Conservation (phyloP, 2,797 vertebrate species). For the Sylvilagus floridanus region DNA sequence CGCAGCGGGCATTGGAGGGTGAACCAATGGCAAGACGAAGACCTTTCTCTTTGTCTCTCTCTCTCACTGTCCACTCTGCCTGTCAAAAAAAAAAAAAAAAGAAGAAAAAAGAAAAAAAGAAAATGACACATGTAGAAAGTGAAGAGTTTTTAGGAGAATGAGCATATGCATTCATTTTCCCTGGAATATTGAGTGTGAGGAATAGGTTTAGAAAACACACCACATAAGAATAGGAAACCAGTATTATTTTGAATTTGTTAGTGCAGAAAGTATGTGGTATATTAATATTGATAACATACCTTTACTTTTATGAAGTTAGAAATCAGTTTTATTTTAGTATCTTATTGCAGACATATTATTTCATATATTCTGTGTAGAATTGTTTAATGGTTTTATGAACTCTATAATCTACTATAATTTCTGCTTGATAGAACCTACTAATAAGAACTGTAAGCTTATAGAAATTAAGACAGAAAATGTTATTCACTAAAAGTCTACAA, state of each 20-base stretch:
- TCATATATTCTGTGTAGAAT: background rate
- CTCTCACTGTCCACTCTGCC: no score
- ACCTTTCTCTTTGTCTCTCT: no score
- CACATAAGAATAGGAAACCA: background rate
- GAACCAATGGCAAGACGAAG: no score
- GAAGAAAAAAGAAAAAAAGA: background rate
- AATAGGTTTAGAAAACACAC: background rate
- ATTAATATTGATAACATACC: background rate
- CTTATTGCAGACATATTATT: background rate
- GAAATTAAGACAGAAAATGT: background rate
- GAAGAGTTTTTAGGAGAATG: background rate
- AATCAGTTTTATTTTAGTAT: background rate
- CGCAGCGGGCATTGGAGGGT: no score
- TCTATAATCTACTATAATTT: constrained; percentile 25
- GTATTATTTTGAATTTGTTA: background rate
- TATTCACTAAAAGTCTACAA: background rate
- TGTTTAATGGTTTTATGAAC: constrained; percentile 1
- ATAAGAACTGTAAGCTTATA: background rate
- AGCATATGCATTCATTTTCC: background rate
- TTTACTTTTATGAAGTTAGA: background rate
- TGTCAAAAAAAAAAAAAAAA: no score
- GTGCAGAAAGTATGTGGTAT: background rate
- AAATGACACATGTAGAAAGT: constrained; percentile 3
- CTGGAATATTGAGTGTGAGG: background rate
- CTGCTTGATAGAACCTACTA: background rate